Percentiles rank a stretch among this genome's conserved stretches.
Evolutionary conservation across 2,888 invertebrate genomes (phyloP).

Genomic region (Phortica okadai): DNA sequence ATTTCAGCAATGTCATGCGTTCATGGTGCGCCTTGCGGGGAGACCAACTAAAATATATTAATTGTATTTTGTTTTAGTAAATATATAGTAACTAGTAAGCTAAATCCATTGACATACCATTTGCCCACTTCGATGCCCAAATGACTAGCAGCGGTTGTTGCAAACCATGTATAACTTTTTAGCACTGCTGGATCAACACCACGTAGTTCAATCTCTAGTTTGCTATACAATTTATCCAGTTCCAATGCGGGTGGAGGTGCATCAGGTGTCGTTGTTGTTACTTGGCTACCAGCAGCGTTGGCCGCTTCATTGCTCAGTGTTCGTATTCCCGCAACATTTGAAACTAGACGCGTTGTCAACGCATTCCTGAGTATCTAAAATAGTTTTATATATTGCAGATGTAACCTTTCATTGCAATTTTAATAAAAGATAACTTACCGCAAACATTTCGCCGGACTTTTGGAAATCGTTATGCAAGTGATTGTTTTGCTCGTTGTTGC

Average conservation of each 20-base stretch:
- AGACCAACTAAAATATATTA: slow-evolving; percentile 82
- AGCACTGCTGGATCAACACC: slow-evolving; percentile 92
- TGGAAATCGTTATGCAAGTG: no score
- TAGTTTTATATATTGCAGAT: background rate
- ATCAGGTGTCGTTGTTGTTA: background rate
- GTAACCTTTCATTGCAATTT: background rate
- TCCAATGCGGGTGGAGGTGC: slow-evolving; percentile 45
- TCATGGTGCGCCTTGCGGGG: slow-evolving; percentile 85
- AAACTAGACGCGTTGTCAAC: slow-evolving; percentile 28
- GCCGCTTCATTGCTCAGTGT: slow-evolving; percentile 38
- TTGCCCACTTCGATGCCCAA: slow-evolving; percentile 86
- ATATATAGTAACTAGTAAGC: background rate
- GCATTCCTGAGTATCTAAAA: slow-evolving; percentile 42
- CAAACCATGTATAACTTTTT: slow-evolving; percentile 91
- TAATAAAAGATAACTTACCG: slow-evolving; percentile 17
- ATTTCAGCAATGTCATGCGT: slow-evolving; percentile 88
- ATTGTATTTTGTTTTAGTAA: slow-evolving; percentile 4
- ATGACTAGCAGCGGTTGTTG: slow-evolving; percentile 87
- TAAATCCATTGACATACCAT: slow-evolving; percentile 76
- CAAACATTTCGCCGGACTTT: background rate
- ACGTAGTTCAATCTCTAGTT: slow-evolving; percentile 89
- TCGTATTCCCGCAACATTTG: slow-evolving; percentile 30
- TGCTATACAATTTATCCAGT: slow-evolving; percentile 87
- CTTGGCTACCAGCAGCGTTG: background rate
- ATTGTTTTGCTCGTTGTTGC: background rate